A percentile compares a stretch with the other conserved stretches of the same genome.
These are phyloP conservation scores for Irena cyanogastra DNA, from an alignment of 2,113 vertebrate genomes.

Conservation along the genomic window DNA sequence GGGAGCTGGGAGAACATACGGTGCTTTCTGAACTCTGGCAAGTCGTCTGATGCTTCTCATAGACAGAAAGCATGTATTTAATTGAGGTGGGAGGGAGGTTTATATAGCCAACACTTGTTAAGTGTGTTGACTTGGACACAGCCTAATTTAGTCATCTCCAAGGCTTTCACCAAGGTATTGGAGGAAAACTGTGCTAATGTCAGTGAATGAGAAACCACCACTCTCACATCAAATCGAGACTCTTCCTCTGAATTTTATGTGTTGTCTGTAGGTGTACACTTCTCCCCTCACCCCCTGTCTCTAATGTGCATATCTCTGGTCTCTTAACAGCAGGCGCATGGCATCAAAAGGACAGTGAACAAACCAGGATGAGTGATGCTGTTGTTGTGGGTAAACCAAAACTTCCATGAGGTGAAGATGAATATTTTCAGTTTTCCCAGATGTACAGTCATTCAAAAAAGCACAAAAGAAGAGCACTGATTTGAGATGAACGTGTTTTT, in stretches of 20 bases:
- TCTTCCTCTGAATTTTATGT: background rate
- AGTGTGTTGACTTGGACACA: background rate
- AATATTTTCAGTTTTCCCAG: conserved; percentile 1
- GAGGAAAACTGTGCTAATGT: background rate
- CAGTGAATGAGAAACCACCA: background rate
- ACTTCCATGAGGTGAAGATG: background rate
- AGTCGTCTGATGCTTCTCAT: background rate
- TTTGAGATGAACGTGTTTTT: background rate
- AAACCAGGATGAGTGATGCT: background rate
- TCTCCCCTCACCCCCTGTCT: background rate
- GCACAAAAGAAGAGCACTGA: background rate
- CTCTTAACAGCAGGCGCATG: background rate
- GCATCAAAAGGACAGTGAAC: background rate
- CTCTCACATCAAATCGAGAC: background rate
- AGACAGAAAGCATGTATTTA: background rate
- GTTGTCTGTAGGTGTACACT: background rate
- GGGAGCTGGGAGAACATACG: background rate
- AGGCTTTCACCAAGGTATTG: background rate
- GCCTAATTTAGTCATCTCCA: background rate
- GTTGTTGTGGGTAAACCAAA: background rate
- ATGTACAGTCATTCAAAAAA: background rate
- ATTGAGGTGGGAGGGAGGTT: background rate
- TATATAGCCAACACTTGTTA: background rate
- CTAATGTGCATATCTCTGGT: background rate
- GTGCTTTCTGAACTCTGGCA: background rate